Conservation (phyloP, 1,140 invertebrate genomes). For the Wiebesia pumilae region DNA sequence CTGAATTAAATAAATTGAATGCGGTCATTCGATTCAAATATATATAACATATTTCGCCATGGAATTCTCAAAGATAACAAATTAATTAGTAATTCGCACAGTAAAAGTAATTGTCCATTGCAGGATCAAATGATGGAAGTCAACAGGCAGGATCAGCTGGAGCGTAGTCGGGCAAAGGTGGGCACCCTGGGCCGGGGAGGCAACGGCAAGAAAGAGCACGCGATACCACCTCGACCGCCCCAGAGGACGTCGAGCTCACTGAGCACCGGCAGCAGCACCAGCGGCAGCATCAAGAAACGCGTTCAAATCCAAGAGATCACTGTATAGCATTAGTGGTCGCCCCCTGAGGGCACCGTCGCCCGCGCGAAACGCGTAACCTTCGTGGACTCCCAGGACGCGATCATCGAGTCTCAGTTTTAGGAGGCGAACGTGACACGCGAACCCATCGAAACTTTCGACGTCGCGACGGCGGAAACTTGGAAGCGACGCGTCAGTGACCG, state of each 20-base stretch:
- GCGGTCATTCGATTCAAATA: too few species aligned
- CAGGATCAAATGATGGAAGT: slow-evolving; percentile 50
- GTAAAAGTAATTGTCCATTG: neutral
- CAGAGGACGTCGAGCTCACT: slow-evolving; percentile 71
- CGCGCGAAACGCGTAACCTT: slow-evolving; percentile 71
- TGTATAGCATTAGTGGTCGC: slow-evolving; percentile 78
- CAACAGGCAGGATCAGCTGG: slow-evolving; percentile 17
- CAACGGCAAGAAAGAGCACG: slow-evolving; percentile 58
- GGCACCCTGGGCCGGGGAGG: slow-evolving; percentile 31
- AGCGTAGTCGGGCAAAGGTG: neutral
- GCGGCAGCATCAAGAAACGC: slow-evolving; percentile 78
- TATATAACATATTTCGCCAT: too few species aligned
- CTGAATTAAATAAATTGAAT: too few species aligned
- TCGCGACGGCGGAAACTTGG: slow-evolving; percentile 14
- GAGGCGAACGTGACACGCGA: slow-evolving; percentile 1
- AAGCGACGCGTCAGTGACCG: neutral
- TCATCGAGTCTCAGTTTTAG: slow-evolving; percentile 68
- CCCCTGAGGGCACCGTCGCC: slow-evolving; percentile 69
- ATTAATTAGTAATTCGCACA: too few species aligned
- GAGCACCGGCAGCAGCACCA: slow-evolving; percentile 54
- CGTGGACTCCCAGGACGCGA: slow-evolving; percentile 65
- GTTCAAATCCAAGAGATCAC: slow-evolving; percentile 82
- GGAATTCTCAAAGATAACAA: too few species aligned
- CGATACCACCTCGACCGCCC: slow-evolving; percentile 72
- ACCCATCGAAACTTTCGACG: slow-evolving; percentile 22